Evolutionary conservation across 2,113 vertebrate genomes (phyloP).

Genomic region (Alligator sinensis): DNA sequence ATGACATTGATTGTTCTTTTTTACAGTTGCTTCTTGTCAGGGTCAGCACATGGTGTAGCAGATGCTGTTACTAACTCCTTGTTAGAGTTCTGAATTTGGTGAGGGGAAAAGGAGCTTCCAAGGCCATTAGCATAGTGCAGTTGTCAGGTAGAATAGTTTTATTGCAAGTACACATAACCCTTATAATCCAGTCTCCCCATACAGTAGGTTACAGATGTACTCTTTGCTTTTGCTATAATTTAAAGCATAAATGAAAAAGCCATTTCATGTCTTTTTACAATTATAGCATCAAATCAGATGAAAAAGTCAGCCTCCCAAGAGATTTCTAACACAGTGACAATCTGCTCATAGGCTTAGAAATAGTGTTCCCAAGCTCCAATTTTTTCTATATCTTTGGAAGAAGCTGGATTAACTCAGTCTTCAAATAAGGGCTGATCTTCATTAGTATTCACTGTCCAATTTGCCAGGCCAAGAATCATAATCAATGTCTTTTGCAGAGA

Average conservation of each 20-base stretch:
- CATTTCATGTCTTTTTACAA: background rate
- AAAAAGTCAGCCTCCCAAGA: background rate
- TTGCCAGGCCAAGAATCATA: background rate
- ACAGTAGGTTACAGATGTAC: background rate
- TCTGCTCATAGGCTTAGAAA: conserved; percentile 16
- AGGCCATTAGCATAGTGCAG: conserved; percentile 5
- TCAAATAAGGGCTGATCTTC: background rate
- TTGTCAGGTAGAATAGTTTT: conserved; percentile 17
- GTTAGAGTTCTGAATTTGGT: background rate
- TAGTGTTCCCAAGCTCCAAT: background rate
- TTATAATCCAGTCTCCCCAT: conserved; percentile 7
- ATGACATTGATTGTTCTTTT: background rate
- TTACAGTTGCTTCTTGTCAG: background rate
- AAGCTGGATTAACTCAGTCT: background rate
- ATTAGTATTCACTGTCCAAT: conserved; percentile 32
- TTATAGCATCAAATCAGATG: background rate
- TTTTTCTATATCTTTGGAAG: background rate
- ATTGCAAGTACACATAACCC: background rate
- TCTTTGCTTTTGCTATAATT: background rate
- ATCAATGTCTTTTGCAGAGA: background rate
- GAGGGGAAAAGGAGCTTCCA: background rate
- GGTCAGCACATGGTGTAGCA: background rate
- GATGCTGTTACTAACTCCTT: background rate
- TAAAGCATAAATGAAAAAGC: conserved; percentile 2
- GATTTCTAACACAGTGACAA: background rate